phyloP scores from a whole-genome alignment of 2,888 invertebrate species.

The Drosophila neonasuta region DNA sequence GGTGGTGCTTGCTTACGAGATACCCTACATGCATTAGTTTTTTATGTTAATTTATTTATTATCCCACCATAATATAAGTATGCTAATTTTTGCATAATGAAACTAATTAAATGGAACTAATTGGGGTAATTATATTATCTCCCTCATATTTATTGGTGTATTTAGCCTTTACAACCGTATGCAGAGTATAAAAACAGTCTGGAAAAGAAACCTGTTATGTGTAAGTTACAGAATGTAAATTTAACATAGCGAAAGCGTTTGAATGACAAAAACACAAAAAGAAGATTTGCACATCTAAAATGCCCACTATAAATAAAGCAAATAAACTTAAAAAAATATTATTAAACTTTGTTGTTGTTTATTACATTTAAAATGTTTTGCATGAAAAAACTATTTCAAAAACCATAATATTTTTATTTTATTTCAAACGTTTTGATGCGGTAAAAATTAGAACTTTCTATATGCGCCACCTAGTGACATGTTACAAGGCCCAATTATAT shows the following conservation, averaged over 20 bases:
- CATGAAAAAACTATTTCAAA: too few species aligned
- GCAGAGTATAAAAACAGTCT: not conserved
- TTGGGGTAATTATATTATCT: not conserved
- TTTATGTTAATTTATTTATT: not conserved
- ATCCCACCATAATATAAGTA: not conserved
- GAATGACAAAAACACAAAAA: not conserved
- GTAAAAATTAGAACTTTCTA: not conserved
- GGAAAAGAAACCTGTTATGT: not conserved
- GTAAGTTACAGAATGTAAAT: not conserved
- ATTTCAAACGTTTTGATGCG: not conserved
- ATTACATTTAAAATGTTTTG: not conserved
- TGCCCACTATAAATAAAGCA: too few species aligned
- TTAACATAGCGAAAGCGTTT: not conserved
- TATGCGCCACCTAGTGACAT: not conserved
- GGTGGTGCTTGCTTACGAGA: constrained; percentile 6
- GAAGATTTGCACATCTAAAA: not conserved
- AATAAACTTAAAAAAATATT: not conserved
- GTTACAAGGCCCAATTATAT: not conserved
- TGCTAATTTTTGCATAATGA: not conserved
- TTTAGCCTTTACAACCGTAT: not conserved
- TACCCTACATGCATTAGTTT: constrained; percentile 19
- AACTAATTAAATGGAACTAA: not conserved
- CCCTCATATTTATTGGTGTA: not conserved
- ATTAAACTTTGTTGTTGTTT: not conserved
- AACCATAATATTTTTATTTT: too few species aligned